A percentile compares a stretch with the other conserved stretches of the same genome.
These are phyloP conservation scores for Actinostola sp. DNA, from an alignment of 92 coral and sea anemone genomes.

Conservation along the genomic window DNA sequence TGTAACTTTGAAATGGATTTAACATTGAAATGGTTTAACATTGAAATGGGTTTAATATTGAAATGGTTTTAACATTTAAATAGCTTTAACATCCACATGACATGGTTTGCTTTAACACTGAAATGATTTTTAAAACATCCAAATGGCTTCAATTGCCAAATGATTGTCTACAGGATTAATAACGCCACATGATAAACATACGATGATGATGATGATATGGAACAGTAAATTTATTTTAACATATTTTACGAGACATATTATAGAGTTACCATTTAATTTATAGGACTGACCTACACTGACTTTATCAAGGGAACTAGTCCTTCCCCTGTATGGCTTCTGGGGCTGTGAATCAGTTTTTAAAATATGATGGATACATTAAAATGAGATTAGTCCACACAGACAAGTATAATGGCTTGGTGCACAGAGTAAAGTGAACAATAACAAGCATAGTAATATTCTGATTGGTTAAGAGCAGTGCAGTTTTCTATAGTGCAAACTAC, in stretches of 20 bases:
- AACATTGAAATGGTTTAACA: background rate
- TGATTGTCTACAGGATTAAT: background rate
- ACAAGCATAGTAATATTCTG: background rate
- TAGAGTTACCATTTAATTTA: too few species aligned
- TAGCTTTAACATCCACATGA: background rate
- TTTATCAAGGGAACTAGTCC: constrained; percentile 9
- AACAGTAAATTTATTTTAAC: background rate
- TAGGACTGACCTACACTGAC: constrained; percentile 29
- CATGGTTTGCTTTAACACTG: background rate
- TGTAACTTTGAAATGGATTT: background rate
- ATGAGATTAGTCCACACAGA: background rate
- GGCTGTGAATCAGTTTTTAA: constrained; percentile 18
- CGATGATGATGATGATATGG: background rate
- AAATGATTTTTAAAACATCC: background rate
- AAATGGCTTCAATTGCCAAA: background rate
- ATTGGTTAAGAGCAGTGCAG: too few species aligned
- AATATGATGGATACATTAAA: constrained; percentile 8
- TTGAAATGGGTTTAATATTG: background rate
- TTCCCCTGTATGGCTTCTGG: constrained; percentile 12
- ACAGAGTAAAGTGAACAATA: background rate
- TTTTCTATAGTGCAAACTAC: too few species aligned
- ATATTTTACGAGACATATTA: too few species aligned
- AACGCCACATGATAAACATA: background rate
- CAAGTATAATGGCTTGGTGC: background rate
- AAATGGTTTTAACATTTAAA: background rate